These are phyloP conservation scores for Anguilla megastoma DNA, from an alignment of 2,797 vertebrate genomes.

Conservation along the genomic window DNA sequence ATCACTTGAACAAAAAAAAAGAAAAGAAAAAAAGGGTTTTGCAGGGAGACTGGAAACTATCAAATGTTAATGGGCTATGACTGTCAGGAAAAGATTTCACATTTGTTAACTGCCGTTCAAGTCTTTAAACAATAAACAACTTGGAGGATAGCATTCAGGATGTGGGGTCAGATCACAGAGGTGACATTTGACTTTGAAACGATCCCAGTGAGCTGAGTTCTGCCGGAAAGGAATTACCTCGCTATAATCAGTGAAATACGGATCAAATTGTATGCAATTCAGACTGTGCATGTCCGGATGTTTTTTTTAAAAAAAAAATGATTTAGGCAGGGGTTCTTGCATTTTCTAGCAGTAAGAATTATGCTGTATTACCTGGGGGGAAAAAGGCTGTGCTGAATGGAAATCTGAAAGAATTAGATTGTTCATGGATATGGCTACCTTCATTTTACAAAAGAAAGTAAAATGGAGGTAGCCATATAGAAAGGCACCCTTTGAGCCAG, in stretches of 20 bases:
- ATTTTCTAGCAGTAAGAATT: background rate
- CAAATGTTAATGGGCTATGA: conserved; percentile 33
- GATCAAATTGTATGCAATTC: background rate
- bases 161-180: background rate
- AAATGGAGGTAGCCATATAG: no score
- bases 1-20: background rate
- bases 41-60: conserved; percentile 29
- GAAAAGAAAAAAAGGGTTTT: background rate
- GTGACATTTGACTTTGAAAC: conserved; percentile 19
- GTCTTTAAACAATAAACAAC: conserved; percentile 25
- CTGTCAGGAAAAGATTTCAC: conserved; percentile 25
- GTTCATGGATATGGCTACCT: background rate
- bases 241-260: conserved; percentile 17
- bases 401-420: background rate
- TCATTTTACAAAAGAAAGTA: background rate
- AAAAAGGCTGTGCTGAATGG: background rate
- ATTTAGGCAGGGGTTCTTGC: background rate
- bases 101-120: conserved; percentile 27
- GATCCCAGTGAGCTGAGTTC: conserved; percentile 6
- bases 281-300: background rate
- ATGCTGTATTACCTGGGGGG: background rate
- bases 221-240: conserved; percentile 18
- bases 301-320: background rate
- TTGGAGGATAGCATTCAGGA: conserved; percentile 18
- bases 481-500: background rate